Conservation (phyloP, 2,888 invertebrate species). For the Eurois occulta region DNA sequence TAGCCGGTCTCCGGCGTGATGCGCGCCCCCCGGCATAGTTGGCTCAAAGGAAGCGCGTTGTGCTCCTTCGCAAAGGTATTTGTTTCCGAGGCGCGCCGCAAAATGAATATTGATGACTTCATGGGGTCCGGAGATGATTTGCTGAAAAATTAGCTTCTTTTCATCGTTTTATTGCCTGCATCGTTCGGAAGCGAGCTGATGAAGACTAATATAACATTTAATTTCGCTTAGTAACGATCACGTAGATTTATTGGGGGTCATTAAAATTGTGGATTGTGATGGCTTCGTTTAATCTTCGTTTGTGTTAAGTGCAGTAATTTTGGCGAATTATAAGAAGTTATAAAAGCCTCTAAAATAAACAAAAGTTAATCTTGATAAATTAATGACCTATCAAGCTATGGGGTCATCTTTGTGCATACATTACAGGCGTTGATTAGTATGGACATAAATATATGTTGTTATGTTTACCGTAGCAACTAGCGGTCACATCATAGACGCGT, state of each 20-base stretch:
- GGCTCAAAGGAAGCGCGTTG: conserved; percentile 85
- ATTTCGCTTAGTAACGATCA: conserved; percentile 86
- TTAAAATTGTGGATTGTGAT: conserved; percentile 64
- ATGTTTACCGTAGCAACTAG: conserved; percentile 62
- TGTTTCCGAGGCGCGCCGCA: conserved; percentile 88
- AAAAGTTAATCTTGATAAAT: conserved; percentile 2
- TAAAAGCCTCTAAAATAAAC: not conserved
- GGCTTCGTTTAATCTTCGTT: conserved; percentile 60
- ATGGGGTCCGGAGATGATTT: conserved; percentile 89
- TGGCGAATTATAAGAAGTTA: conserved; percentile 29
- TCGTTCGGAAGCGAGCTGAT: conserved; percentile 84
- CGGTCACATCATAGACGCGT: conserved; percentile 80
- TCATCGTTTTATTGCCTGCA: conserved; percentile 89
- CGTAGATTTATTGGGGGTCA: conserved; percentile 74
- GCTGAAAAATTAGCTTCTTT: conserved; percentile 90
- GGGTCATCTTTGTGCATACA: not conserved
- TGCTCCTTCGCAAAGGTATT: conserved; percentile 86
- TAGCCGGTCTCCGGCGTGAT: conserved; percentile 72
- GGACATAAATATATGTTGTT: conserved; percentile 78
- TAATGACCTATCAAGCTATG: not conserved
- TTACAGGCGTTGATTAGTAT: conserved; percentile 48
- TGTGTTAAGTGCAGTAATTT: conserved; percentile 40
- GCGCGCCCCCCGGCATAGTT: conserved; percentile 79
- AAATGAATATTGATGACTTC: conserved; percentile 90
- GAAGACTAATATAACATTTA: conserved; percentile 89